A percentile compares a stretch with the other conserved stretches of the same genome.
phyloP scores from a whole-genome alignment of 2,888 invertebrate species.

The Eristalis tenax region DNA sequence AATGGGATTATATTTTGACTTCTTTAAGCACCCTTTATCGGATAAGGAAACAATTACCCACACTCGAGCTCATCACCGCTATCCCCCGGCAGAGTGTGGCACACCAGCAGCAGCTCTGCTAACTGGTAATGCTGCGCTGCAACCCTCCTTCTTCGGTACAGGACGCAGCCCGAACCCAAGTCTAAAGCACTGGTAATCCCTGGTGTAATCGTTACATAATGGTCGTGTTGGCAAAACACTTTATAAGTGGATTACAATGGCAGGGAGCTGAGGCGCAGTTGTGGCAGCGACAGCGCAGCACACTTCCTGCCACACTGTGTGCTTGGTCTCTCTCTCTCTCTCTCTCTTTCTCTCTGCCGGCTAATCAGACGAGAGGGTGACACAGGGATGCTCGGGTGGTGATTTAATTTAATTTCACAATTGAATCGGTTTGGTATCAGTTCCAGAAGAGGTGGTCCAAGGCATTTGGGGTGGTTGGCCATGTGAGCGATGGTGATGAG shows the following conservation, averaged over 20 bases:
- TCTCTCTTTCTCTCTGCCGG: background rate
- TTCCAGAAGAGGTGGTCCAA: constrained; percentile 56
- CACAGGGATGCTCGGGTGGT: constrained; percentile 37
- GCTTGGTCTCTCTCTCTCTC: too few species aligned
- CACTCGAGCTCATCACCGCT: constrained; percentile 37
- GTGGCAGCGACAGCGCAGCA: constrained; percentile 35
- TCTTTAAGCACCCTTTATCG: constrained; percentile 72
- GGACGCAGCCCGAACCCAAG: constrained; percentile 42
- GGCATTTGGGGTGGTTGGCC: background rate
- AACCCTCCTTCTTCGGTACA: constrained; percentile 44
- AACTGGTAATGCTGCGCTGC: constrained; percentile 1
- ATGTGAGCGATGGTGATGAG: constrained; percentile 38
- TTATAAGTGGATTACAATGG: constrained; percentile 72
- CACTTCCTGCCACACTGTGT: constrained; percentile 57
- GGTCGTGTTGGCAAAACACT: constrained; percentile 72
- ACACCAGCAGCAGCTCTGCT: background rate
- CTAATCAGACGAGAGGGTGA: constrained; percentile 65
- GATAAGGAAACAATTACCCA: constrained; percentile 72
- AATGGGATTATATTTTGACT: constrained; percentile 72
- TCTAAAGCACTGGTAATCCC: constrained; percentile 55
- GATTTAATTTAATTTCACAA: constrained; percentile 70
- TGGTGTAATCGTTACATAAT: constrained; percentile 71
- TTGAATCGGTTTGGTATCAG: constrained; percentile 70
- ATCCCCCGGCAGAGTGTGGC: background rate
- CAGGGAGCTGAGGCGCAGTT: constrained; percentile 40